phyloP scores from a whole-genome alignment of 2,113 vertebrate genomes.

The Semicossyphus pulcher region DNA sequence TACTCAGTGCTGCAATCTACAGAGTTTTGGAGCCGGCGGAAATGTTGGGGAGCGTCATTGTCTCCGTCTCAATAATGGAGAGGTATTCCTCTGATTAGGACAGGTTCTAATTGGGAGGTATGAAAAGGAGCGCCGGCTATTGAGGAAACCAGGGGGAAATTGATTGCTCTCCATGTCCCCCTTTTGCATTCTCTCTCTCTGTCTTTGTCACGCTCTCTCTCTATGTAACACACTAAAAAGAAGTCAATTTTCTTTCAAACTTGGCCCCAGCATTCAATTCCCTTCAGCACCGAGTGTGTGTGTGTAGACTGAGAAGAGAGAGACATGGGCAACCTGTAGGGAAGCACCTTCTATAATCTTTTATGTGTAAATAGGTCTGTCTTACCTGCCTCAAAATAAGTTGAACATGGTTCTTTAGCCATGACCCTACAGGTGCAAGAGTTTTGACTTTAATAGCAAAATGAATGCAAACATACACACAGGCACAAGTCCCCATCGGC shows the following conservation, averaged over 20 bases:
- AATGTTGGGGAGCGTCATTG: slow-evolving; percentile 84
- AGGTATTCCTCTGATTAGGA: slow-evolving; percentile 86
- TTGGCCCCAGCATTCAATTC: slow-evolving; percentile 67
- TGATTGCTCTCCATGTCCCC: slow-evolving; percentile 74
- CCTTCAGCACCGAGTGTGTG: slow-evolving; percentile 17
- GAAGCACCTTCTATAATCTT: slow-evolving; percentile 35
- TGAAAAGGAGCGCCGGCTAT: slow-evolving; percentile 83
- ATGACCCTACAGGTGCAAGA: neutral
- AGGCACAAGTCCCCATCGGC: neutral
- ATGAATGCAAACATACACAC: neutral
- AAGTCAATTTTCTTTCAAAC: slow-evolving; percentile 81
- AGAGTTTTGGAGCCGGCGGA: slow-evolving; percentile 77
- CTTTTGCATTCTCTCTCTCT: slow-evolving; percentile 62
- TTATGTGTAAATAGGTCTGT: neutral
- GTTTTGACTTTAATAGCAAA: slow-evolving; percentile 10
- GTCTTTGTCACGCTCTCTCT: slow-evolving; percentile 60
- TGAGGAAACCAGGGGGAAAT: slow-evolving; percentile 85
- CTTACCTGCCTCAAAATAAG: slow-evolving; percentile 9
- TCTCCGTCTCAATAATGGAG: slow-evolving; percentile 85
- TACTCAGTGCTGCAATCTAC: slow-evolving; percentile 89
- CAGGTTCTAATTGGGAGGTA: slow-evolving; percentile 83
- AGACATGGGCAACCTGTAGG: slow-evolving; percentile 22
- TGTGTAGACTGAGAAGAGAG: slow-evolving; percentile 24
- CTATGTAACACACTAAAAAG: slow-evolving; percentile 70
- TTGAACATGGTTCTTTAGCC: neutral